Percentiles rank a stretch among this genome's conserved stretches.
Conservation (phyloP, 2,797 vertebrate species). For the Gadopsis marmoratus region DNA sequence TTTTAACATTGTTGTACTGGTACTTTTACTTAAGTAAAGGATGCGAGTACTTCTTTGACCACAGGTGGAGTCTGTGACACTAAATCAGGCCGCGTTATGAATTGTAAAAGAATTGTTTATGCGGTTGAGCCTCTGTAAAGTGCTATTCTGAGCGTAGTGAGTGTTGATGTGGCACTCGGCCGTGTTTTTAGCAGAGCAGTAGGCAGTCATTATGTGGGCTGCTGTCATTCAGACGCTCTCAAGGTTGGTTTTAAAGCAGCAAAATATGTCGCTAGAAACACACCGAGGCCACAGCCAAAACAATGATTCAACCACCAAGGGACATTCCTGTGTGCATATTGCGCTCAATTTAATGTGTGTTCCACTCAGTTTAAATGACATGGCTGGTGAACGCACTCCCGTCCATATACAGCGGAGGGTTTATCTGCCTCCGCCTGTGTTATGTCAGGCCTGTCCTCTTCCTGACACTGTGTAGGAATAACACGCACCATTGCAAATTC, state of each 20-base stretch:
- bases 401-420: conserved; percentile 19
- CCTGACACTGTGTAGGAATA: conserved; percentile 67
- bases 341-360: conserved; percentile 37
- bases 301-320: conserved; percentile 55
- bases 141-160: conserved; percentile 67
- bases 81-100: conserved; percentile 2
- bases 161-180: conserved; percentile 70
- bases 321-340: conserved; percentile 60
- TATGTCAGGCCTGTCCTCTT: conserved; percentile 74
- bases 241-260: conserved; percentile 47
- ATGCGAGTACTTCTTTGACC: conserved; percentile 1
- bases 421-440: conserved; percentile 58
- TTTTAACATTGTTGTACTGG: neutral
- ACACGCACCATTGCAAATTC: conserved; percentile 72
- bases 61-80: conserved; percentile 16
- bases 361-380: conserved; percentile 29
- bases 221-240: conserved; percentile 60
- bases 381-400: conserved; percentile 12
- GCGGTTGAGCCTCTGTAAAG: conserved; percentile 48
- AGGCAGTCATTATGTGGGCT: conserved; percentile 74
- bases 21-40: neutral
- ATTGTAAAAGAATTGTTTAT: conserved; percentile 56
- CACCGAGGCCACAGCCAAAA: conserved; percentile 42
- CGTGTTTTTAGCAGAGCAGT: conserved; percentile 57
- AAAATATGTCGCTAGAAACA: conserved; percentile 63